Percentiles rank a stretch among this genome's conserved stretches.
Conservation (phyloP, 2,113 vertebrate genomes). For the Xiphorhynchus elegans region DNA sequence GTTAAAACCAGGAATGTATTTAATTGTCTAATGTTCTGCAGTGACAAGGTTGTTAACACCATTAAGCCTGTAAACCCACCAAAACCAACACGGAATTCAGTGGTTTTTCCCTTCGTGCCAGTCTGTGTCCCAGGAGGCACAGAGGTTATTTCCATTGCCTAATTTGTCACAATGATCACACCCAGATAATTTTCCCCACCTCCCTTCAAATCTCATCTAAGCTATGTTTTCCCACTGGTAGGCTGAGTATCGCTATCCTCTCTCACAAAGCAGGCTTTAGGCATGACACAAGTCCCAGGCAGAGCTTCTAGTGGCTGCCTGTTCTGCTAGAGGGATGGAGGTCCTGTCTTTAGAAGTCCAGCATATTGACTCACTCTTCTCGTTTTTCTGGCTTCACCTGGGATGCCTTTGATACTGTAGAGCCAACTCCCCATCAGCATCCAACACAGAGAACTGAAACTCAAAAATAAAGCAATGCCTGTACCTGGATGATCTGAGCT, state of each 20-base stretch:
- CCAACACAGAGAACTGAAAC: neutral
- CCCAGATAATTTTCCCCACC: neutral
- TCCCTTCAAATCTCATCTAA: neutral
- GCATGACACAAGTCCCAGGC: neutral
- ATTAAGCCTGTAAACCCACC: neutral
- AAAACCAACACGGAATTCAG: neutral
- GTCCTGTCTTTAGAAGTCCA: neutral
- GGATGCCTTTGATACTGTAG: neutral
- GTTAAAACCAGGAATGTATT: constrained; percentile 25
- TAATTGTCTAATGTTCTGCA: neutral
- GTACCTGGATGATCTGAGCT: neutral
- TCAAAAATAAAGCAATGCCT: neutral
- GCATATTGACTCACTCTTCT: neutral
- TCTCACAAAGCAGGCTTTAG: neutral
- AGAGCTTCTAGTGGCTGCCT: neutral
- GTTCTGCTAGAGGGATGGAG: neutral
- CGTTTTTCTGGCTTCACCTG: neutral
- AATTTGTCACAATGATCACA: neutral
- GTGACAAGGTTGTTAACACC: neutral
- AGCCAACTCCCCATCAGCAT: neutral
- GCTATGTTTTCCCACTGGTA: neutral
- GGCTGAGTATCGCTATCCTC: accelerated
- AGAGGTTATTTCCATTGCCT: neutral
- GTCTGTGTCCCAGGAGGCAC: neutral
- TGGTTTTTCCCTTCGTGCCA: neutral